Conservation (phyloP, 2,888 invertebrate species). For the Dolichomitus sp. region DNA sequence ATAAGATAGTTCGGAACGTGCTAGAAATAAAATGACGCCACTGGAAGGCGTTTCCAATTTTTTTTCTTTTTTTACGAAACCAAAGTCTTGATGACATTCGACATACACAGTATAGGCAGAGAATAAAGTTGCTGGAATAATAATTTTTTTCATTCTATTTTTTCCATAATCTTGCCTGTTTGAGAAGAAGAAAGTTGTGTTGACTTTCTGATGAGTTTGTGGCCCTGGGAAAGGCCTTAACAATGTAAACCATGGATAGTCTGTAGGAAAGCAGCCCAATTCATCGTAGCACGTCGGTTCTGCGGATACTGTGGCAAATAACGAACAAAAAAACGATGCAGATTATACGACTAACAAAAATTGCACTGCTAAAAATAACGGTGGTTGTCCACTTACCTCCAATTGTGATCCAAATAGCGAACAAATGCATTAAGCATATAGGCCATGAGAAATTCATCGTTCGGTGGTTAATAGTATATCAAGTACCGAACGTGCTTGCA, state of each 20-base stretch:
- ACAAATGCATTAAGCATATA: constrained; percentile 8
- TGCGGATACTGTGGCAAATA: constrained; percentile 31
- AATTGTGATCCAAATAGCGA: background rate
- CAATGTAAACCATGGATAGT: constrained; percentile 82
- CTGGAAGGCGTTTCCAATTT: background rate
- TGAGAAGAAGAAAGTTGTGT: constrained; percentile 80
- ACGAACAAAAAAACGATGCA: background rate
- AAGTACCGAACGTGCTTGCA: background rate
- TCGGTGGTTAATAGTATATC: background rate
- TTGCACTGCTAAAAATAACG: background rate
- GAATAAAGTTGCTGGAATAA: too few species aligned
- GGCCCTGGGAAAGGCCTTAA: constrained; percentile 82
- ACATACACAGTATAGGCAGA: too few species aligned
- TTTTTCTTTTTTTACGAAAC: background rate
- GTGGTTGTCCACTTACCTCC: constrained; percentile 20
- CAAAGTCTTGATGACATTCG: background rate
- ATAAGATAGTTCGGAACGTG: background rate
- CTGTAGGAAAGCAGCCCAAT: constrained; percentile 84
- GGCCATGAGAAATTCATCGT: constrained; percentile 21
- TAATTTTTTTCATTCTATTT: background rate
- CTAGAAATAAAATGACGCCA: background rate
- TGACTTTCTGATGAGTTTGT: constrained; percentile 78
- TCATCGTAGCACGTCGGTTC: constrained; percentile 80
- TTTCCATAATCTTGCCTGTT: constrained; percentile 74
- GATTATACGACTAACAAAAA: background rate